These are phyloP conservation scores for Eilema sororculum DNA, from an alignment of 2,888 invertebrate genomes.

Conservation along the genomic window DNA sequence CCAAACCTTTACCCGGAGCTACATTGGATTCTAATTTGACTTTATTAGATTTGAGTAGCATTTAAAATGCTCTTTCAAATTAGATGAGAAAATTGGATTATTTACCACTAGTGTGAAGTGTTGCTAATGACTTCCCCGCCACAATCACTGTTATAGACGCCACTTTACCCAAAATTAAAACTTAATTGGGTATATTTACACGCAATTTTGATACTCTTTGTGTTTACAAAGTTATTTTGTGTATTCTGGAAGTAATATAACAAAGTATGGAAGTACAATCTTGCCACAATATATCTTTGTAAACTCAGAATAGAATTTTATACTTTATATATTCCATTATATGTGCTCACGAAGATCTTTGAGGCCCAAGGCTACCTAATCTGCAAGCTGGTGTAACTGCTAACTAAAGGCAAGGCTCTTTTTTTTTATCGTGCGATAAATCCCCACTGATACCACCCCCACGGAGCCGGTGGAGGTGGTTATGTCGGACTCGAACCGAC, in stretches of 20 bases:
- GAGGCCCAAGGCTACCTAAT: no score
- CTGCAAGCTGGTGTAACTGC: no score
- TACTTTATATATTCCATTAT: no score
- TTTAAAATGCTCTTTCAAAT: slow-evolving; percentile 77
- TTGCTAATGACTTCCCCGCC: slow-evolving; percentile 58
- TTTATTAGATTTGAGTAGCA: slow-evolving; percentile 81
- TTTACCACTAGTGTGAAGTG: slow-evolving; percentile 66
- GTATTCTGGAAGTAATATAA: not conserved
- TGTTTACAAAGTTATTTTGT: not conserved
- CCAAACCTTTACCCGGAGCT: slow-evolving; percentile 53
- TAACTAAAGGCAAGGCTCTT: no score
- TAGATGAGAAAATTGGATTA: slow-evolving; percentile 73
- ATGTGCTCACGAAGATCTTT: no score
- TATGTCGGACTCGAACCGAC: no score
- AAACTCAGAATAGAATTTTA: not conserved
- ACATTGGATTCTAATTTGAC: slow-evolving; percentile 80
- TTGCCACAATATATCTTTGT: not conserved
- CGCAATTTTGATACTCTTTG: not conserved
- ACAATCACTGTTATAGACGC: slow-evolving; percentile 55
- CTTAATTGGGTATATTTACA: slow-evolving; percentile 45
- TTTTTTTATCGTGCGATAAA: no score
- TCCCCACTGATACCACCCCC: no score
- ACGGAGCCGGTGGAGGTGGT: no score
- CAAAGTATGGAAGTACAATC: not conserved
- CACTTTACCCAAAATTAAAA: slow-evolving; percentile 38